Conservation (phyloP, 2,797 vertebrate genomes). For the Momotus momota region DNA sequence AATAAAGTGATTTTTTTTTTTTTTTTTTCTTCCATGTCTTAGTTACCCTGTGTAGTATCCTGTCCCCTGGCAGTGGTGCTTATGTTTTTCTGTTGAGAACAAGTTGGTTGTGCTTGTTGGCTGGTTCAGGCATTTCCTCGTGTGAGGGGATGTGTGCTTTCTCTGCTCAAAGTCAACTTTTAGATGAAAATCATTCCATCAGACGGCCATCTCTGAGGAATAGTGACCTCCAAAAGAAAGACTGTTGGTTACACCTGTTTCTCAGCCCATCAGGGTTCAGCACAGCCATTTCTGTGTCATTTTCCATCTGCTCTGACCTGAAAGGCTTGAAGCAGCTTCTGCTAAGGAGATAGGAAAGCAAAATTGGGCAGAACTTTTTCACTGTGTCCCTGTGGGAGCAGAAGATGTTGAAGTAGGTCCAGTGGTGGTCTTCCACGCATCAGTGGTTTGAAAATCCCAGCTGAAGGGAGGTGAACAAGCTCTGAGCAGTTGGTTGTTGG, state of each 20-base stretch:
- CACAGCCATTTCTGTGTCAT: background rate
- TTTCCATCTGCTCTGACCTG: background rate
- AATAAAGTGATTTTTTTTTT: background rate
- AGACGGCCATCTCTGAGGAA: background rate
- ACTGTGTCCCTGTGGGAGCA: background rate
- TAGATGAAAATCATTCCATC: background rate
- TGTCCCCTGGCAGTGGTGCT: background rate
- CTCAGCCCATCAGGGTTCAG: background rate
- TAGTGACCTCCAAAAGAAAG: rapidly evolving
- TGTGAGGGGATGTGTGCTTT: background rate
- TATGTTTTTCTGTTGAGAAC: background rate
- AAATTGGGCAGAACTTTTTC: background rate
- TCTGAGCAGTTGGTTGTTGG: background rate
- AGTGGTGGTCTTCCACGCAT: background rate
- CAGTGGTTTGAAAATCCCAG: background rate
- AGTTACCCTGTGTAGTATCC: background rate
- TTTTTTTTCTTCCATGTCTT: background rate
- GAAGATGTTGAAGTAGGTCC: background rate
- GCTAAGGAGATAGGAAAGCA: background rate
- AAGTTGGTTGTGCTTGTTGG: background rate
- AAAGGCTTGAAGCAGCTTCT: background rate
- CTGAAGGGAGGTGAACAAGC: background rate
- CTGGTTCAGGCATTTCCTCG: background rate
- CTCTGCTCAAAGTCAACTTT: background rate
- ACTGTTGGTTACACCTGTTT: background rate